Conservation (phyloP, 2,888 invertebrate species). For the Philonicus albiceps region DNA sequence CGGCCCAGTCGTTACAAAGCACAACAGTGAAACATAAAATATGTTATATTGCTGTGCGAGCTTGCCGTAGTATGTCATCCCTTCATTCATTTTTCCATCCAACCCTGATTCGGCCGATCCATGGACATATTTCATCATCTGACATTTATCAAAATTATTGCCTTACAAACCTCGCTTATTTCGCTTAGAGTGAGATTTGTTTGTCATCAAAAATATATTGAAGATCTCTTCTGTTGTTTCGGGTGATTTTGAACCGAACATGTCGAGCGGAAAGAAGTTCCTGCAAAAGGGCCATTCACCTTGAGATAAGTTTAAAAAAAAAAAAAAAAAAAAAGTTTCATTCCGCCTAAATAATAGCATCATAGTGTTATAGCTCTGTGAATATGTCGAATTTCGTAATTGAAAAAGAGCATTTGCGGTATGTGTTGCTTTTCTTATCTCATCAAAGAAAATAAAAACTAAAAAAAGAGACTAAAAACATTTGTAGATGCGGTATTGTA, state of each 20-base stretch:
- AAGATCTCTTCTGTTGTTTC: neutral
- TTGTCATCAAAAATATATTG: slow-evolving; percentile 12
- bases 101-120: neutral
- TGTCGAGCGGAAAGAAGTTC: neutral
- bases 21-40: neutral
- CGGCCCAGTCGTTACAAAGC: neutral
- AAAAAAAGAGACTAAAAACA: too few relatives aligned
- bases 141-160: slow-evolving; percentile 17
- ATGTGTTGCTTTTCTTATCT: too few relatives aligned
- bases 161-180: neutral
- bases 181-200: neutral
- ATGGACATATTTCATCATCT: slow-evolving; percentile 13
- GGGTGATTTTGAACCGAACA: neutral
- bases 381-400: too few relatives aligned
- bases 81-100: neutral
- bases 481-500: too few relatives aligned
- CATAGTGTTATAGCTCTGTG: too few relatives aligned
- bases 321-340: too few relatives aligned
- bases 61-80: neutral
- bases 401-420: too few relatives aligned
- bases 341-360: too few relatives aligned
- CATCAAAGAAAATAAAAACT: too few relatives aligned
- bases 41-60: neutral
- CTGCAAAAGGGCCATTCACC: neutral
- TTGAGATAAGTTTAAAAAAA: too few relatives aligned